Conservation (phyloP, 2,888 invertebrate species). For the Cosmorhoe ocellata region DNA sequence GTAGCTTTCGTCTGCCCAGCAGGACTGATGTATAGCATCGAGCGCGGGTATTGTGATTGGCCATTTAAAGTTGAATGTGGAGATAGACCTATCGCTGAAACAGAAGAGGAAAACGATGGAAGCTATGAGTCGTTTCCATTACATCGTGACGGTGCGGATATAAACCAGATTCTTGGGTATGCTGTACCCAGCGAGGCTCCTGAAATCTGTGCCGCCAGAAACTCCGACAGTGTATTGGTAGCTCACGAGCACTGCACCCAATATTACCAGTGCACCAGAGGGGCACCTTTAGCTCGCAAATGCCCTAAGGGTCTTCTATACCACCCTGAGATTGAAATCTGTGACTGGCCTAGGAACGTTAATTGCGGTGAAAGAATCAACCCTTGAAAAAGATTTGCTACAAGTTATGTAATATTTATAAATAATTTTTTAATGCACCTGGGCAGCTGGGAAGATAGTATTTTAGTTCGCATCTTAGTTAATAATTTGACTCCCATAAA, state of each 20-base stretch:
- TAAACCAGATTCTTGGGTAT: constrained; percentile 2
- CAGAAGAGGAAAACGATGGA: not conserved
- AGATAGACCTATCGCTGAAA: constrained; percentile 15
- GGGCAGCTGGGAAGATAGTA: too few species aligned
- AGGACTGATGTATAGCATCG: constrained; percentile 26
- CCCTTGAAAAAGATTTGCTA: too few species aligned
- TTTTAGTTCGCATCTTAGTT: too few species aligned
- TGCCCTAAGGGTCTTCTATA: constrained; percentile 42
- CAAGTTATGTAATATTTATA: too few species aligned
- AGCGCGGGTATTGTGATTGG: constrained; percentile 30
- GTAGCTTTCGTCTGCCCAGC: constrained; percentile 22
- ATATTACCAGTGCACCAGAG: constrained; percentile 41
- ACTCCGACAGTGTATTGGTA: constrained; percentile 31
- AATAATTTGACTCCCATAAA: too few species aligned
- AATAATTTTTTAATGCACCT: too few species aligned
- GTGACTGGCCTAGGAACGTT: constrained; percentile 48
- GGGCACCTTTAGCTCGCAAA: constrained; percentile 32
- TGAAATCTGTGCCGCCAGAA: constrained; percentile 24
- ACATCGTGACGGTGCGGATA: too few species aligned
- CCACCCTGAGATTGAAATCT: constrained; percentile 37
- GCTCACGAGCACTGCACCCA: constrained; percentile 44
- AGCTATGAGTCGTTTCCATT: too few species aligned
- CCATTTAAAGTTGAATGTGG: constrained; percentile 23
- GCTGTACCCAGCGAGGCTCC: constrained; percentile 28
- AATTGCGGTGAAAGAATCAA: constrained; percentile 39